phyloP scores from a whole-genome alignment of 2,888 invertebrate species.

The Apotomis betuletana region DNA sequence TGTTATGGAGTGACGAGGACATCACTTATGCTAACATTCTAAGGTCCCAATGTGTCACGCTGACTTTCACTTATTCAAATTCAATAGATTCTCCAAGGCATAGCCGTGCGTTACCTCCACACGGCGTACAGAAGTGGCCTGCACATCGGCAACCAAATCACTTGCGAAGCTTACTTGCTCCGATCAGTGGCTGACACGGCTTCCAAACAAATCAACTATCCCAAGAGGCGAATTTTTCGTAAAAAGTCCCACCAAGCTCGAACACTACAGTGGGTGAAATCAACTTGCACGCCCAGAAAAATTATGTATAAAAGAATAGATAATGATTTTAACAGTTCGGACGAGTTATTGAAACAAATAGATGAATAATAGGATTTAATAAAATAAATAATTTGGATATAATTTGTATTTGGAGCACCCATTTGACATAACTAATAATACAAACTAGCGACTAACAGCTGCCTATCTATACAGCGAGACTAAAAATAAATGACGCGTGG shows the following conservation, averaged over 20 bases:
- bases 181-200: conserved; percentile 66
- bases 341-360: conserved; percentile 73
- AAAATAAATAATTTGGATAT: conserved; percentile 41
- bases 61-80: conserved; percentile 42
- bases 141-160: conserved; percentile 69
- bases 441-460: background rate
- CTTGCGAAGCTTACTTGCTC: conserved; percentile 70
- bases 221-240: conserved; percentile 54
- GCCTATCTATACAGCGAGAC: background rate
- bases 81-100: conserved; percentile 70
- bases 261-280: conserved; percentile 71
- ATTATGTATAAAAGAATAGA: conserved; percentile 55
- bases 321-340: conserved; percentile 69
- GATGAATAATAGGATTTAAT: conserved; percentile 58
- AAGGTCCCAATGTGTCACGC: background rate
- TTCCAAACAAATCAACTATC: conserved; percentile 44
- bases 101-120: conserved; percentile 73
- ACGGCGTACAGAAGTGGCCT: conserved; percentile 75
- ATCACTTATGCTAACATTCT: background rate
- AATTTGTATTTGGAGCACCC: conserved; percentile 51
- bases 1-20: too few species aligned
- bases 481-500: background rate
- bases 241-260: conserved; percentile 59
- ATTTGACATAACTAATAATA: conserved; percentile 27
- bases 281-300: conserved; percentile 54